phyloP scores from a whole-genome alignment of 1,140 invertebrate species.

The Neodiprion lecontei region DNA sequence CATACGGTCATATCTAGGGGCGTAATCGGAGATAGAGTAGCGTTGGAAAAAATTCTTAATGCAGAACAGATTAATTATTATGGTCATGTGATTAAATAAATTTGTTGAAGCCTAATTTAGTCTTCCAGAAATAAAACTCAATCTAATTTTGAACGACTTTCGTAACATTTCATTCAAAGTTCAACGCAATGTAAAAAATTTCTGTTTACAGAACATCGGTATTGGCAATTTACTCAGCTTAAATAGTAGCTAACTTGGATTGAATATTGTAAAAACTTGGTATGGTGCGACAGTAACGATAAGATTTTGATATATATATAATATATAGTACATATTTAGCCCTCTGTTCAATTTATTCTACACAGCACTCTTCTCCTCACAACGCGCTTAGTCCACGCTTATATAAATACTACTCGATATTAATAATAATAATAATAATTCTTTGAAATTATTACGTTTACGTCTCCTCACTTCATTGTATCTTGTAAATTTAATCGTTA shows the following conservation, averaged over 20 bases:
- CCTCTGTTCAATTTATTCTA: not conserved
- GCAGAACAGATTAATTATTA: not conserved
- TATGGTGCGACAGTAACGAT: too few species aligned
- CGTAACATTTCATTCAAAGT: too few species aligned
- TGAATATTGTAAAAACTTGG: too few species aligned
- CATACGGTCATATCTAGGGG: not conserved
- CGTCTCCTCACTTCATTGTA: slow-evolving; percentile 3
- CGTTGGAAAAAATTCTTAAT: not conserved
- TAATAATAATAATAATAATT: slow-evolving; percentile 36
- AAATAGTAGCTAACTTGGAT: too few species aligned
- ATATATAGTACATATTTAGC: not conserved
- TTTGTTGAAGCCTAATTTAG: not conserved
- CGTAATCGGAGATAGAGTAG: not conserved
- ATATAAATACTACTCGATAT: slow-evolving; percentile 18
- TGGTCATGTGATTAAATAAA: not conserved
- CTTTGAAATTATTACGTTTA: slow-evolving; percentile 34
- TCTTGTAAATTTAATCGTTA: slow-evolving; percentile 23
- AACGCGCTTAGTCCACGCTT: not conserved
- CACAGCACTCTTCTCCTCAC: not conserved
- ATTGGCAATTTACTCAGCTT: too few species aligned
- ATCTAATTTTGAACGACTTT: not conserved
- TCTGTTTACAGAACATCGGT: too few species aligned
- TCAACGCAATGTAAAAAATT: too few species aligned
- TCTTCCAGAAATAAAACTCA: too few species aligned
- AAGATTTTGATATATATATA: too few species aligned